Evolutionary conservation across 2,797 vertebrate genomes (phyloP), one percentile per base, ranked within the genome.

Genomic region (Sebastes nivosus): DNA sequence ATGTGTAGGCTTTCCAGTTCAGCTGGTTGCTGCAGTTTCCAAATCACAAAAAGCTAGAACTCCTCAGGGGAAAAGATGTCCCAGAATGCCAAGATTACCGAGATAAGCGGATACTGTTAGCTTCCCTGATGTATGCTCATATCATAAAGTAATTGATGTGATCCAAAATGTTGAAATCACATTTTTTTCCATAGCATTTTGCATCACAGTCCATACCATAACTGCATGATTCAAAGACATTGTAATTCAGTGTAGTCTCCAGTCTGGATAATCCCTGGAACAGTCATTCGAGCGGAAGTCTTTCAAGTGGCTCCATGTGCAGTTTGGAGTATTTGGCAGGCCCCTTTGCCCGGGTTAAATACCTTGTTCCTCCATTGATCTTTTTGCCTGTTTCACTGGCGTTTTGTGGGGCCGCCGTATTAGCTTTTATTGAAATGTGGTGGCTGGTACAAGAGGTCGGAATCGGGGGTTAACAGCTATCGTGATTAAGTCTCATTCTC

Each of bases 361-460:
- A 83, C 83, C 58, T 87, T 72, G 68, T 80, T 80, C 80, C 88
- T 88, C 74, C 69, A 88, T 85, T 89, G 89, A 93, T 91, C 84
- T 80, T 87, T 89, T 87, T 78, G 30, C 79, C 72, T 82, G 65
- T 87, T 91, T 87, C 80, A 14, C 52, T 75, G 77, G 78, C 76
- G 75, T 77, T 76, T 32, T 61, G 61, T 7, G 27, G 14, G 27
- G 42, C 66, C 71, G 10, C 57, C 52, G 4, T 74, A 69, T 84
- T 90, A 84, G 87, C 86, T 80, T 87, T 86, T 78, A 94, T 88
- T 91, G 81, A 88, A 93, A 89, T 77, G 65, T 77, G 70, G 34
- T 46, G 63, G 72, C 81, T 72, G 67, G 36, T 84, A 86, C 77
- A 60, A 70, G 25, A 38, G 84, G 78, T 90, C 70, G 73, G 68